Evolutionary conservation across 1,140 invertebrate species (phyloP), one percentile per base, ranked within the genome.

Genomic region (Aricia agestis): DNA sequence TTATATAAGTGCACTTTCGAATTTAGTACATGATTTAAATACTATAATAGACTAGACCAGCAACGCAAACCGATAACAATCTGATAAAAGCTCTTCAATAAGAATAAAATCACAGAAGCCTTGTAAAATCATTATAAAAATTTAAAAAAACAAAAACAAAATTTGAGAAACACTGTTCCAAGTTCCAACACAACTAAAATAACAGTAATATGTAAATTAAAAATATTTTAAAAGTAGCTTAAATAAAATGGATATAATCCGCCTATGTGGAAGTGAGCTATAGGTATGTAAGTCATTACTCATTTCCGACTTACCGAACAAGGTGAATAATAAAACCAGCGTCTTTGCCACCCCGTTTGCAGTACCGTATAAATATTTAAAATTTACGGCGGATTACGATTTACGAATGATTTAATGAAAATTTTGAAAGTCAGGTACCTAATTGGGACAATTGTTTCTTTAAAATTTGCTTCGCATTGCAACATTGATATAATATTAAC

Each of bases 161-260:
- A 82, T 87, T 91, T 91, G 89, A 89, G 89, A 91, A 89, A 91
- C 89, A 91, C 89, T 91, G 89, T 84, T 87, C 74, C 82, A 81
- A 72, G 89, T 84, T 87, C 74, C 82, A 81, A 72, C 74, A 81
- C 74, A 82, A 82, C 76, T 78, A 52, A 78, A 78, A 74, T 77
- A 81, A 72, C 65, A 79, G 77, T 72, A 67, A 75, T 78, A 76
- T 78, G 69, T 78, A 76, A 77, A 77, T 65, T 74, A 78, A 74
- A 76, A 61, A 68, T 70, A 41, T 72, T 63, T 76, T 77, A 79
- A 81, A 81, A 81, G 77, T 79, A 75, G 72, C 77, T 85, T 81
- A 82, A 82, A 80, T 73, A 78, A 79, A 78, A 78, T 69, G 63
- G 59, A 72, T 11, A 63, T 63, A 63, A 25, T 17, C 59, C 59